Base-by-base conservation (phyloP, 2,888 invertebrate genomes). In the Tholera decimalis region DNA sequence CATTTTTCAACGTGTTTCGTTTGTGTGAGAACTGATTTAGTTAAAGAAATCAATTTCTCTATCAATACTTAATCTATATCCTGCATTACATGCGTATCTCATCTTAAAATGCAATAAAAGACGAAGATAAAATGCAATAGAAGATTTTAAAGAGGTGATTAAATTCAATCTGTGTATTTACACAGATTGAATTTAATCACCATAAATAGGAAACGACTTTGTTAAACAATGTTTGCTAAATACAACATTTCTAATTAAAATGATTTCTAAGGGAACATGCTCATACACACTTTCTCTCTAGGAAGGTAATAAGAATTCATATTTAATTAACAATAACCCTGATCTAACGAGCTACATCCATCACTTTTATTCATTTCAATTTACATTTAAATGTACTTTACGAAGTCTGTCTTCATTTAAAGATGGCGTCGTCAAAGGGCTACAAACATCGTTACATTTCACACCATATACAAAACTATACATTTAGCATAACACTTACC, bases 371-470 rank as follows among this genome's bases (percentile, higher is more conserved):
- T 58, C 5, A 62, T 26, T 39, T 46, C 15, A 71, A 58, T 77
- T 77, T 77, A 72, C 73, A 72, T 77, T 51, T 55, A 51, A 54
- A 77, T 63, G 49, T 50, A 77, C 24, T 62, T 62, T 54, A 44
- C 56, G 35, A 49, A 47, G 46, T 43, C 35, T 30, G 39, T 58
- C 24, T 54, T 63, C 57, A 77, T 77, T 57, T 62, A 35, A 73
- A 77, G 30, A 46, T 49, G 35, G 28, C 26, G n/a, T 35, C 28
- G 30, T 72, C 33, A 62, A 58, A 76, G 49, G 33, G 30, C 20
- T 28, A 41, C 39, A 35, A 24, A 20, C 49, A 56, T 54, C 56
- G 15, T 39, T 62, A 26, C 73, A 77, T 62, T 72, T 73, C 49
- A 63, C 73, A 72, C 53, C 49, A 62, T 49, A 72, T 43, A 72